These are phyloP conservation scores for Accipiter virgatus DNA, from an alignment of 2,113 vertebrate species.

Conservation along the genomic window DNA sequence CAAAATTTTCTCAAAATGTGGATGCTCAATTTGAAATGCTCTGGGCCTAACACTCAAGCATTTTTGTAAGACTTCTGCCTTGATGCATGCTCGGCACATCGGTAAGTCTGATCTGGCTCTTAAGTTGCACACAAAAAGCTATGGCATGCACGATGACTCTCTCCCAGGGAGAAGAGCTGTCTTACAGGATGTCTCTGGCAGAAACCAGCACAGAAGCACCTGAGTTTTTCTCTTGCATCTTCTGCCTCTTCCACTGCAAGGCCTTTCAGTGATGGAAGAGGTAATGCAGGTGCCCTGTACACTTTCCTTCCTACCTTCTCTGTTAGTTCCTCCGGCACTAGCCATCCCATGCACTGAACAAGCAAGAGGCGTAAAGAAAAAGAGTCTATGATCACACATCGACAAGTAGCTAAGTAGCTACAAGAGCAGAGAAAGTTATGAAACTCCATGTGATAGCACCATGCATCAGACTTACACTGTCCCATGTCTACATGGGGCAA, in stretches of 20 bases:
- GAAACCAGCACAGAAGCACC: not conserved
- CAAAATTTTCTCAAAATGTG: not conserved
- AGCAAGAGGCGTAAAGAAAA: not conserved
- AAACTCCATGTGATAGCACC: not conserved
- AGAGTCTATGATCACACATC: not conserved
- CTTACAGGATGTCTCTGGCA: not conserved
- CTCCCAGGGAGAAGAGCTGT: not conserved
- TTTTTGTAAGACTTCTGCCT: not conserved
- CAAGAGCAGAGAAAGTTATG: not conserved
- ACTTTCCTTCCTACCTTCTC: not conserved
- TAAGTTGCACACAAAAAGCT: not conserved
- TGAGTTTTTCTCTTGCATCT: not conserved
- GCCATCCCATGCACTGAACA: not conserved
- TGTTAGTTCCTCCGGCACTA: not conserved
- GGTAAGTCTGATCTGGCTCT: not conserved
- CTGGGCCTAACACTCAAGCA: not conserved
- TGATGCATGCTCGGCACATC: not conserved
- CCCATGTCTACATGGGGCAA: not conserved
- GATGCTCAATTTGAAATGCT: not conserved
- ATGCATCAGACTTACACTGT: not conserved
- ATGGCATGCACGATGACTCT: accelerated
- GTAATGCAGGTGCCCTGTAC: not conserved
- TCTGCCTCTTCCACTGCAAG: not conserved
- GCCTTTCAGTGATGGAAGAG: not conserved
- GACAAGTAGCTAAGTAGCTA: not conserved